These are phyloP conservation scores for Rhynchopsitta pachyrhyncha DNA, from an alignment of 2,113 vertebrate genomes.

Conservation along the genomic window DNA sequence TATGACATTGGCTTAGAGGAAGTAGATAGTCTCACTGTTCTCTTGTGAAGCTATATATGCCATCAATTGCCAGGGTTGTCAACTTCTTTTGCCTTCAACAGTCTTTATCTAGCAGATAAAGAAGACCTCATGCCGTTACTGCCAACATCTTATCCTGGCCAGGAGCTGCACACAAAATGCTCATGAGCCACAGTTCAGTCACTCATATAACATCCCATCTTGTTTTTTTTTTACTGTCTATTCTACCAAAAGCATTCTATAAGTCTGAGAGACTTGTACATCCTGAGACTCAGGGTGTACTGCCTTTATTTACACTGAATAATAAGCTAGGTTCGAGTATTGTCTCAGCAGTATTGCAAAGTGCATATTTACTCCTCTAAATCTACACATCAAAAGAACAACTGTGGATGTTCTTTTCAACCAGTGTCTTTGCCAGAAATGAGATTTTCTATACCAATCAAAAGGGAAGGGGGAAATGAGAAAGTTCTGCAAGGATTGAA, in stretches of 20 bases:
- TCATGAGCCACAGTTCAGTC: background rate
- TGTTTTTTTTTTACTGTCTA: background rate
- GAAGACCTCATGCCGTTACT: background rate
- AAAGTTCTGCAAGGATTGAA: background rate
- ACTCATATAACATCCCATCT: background rate
- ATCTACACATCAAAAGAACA: background rate
- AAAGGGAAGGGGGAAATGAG: background rate
- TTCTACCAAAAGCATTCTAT: background rate
- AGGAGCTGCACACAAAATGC: background rate
- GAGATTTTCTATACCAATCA: background rate
- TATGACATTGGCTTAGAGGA: background rate
- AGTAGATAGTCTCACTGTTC: background rate
- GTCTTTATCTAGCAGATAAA: background rate
- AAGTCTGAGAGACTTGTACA: background rate
- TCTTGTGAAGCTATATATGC: background rate
- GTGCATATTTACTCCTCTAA: background rate
- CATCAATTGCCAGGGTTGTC: rapidly evolving
- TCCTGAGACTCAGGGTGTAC: background rate
- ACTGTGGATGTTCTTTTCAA: background rate
- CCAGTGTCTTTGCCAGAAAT: background rate
- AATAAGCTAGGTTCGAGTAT: background rate
- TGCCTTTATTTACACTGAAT: background rate
- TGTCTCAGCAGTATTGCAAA: background rate
- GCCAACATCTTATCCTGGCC: background rate
- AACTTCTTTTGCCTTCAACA: background rate